Evolutionary conservation across 2,797 vertebrate species (phyloP).

Genomic region (Microctenopoma steveboyesi): DNA sequence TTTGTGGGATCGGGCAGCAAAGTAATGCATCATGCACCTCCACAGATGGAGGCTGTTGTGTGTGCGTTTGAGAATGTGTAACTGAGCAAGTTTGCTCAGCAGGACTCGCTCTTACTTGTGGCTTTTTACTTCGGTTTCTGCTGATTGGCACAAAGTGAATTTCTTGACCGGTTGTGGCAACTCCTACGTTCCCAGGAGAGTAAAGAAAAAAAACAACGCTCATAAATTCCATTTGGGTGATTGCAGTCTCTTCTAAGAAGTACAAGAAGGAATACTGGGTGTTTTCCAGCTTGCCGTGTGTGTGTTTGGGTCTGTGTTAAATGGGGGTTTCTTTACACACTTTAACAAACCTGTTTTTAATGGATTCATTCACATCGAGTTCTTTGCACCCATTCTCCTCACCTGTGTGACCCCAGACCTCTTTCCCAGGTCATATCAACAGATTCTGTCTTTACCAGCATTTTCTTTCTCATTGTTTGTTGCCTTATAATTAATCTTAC

Average conservation of each 20-base stretch:
- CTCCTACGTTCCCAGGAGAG: slow-evolving; percentile 34
- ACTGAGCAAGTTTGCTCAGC: slow-evolving; percentile 29
- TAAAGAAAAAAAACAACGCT: slow-evolving; percentile 2
- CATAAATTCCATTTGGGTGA: slow-evolving; percentile 8
- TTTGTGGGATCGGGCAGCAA: slow-evolving; percentile 25
- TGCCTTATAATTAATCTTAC: slow-evolving; percentile 79
- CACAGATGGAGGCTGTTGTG: slow-evolving; percentile 18
- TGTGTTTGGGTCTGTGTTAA: slow-evolving; percentile 32
- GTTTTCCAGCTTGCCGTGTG: slow-evolving; percentile 43
- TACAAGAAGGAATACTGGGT: slow-evolving; percentile 32
- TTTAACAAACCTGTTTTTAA: slow-evolving; percentile 45
- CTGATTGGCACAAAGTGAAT: slow-evolving; percentile 29
- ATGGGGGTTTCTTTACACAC: slow-evolving; percentile 44
- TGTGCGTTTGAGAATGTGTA: slow-evolving; percentile 33
- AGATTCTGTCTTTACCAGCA: slow-evolving; percentile 74
- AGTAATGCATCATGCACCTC: slow-evolving; percentile 30
- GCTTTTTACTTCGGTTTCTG: slow-evolving; percentile 45
- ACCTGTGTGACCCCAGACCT: slow-evolving; percentile 3
- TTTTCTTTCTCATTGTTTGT: slow-evolving; percentile 77
- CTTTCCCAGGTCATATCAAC: slow-evolving; percentile 62
- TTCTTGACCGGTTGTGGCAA: slow-evolving; percentile 30
- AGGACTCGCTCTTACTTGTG: slow-evolving; percentile 28
- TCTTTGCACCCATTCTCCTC: slow-evolving; percentile 54
- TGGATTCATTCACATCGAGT: slow-evolving; percentile 40
- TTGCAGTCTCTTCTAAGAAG: slow-evolving; percentile 24